A percentile compares a stretch with the other conserved stretches of the same genome.
These are phyloP conservation scores for Kuschelorhynchus macadamiae DNA, from an alignment of 2,888 invertebrate genomes.

Conservation along the genomic window DNA sequence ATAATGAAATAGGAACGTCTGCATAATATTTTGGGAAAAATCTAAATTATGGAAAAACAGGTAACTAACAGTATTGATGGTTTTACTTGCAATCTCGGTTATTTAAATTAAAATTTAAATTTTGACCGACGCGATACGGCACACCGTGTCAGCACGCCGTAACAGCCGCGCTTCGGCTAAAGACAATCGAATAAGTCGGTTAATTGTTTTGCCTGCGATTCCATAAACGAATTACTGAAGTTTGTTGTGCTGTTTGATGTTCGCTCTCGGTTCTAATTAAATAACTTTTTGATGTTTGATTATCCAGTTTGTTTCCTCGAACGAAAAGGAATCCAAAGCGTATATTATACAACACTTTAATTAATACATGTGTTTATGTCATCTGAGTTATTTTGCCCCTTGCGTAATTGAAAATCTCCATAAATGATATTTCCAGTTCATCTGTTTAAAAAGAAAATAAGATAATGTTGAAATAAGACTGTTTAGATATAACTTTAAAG, in stretches of 20 bases:
- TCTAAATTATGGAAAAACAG: too few species aligned
- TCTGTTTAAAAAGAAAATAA: too few species aligned
- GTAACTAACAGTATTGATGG: not conserved
- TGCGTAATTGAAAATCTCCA: not conserved
- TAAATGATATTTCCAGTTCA: too few species aligned
- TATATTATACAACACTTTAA: slow-evolving; percentile 21
- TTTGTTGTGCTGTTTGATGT: slow-evolving; percentile 41
- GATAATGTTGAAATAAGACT: too few species aligned
- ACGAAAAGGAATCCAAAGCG: slow-evolving; percentile 13
- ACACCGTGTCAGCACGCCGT: not conserved
- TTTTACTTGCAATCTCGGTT: not conserved
- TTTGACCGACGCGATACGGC: not conserved
- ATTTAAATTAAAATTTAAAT: slow-evolving; percentile 1
- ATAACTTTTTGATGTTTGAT: slow-evolving; percentile 49
- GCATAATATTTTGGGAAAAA: too few species aligned
- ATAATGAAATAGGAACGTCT: too few species aligned
- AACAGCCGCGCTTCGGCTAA: slow-evolving; percentile 26
- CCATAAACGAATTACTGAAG: slow-evolving; percentile 39
- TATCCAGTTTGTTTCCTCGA: slow-evolving; percentile 30
- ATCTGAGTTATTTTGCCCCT: not conserved
- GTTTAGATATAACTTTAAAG: too few species aligned
- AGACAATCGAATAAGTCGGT: slow-evolving; percentile 39
- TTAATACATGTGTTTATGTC: slow-evolving; percentile 29
- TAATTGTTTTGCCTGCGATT: slow-evolving; percentile 46
- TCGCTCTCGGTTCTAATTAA: slow-evolving; percentile 41